Conservation (phyloP, 2,888 invertebrate genomes). For the Cancer borealis region DNA sequence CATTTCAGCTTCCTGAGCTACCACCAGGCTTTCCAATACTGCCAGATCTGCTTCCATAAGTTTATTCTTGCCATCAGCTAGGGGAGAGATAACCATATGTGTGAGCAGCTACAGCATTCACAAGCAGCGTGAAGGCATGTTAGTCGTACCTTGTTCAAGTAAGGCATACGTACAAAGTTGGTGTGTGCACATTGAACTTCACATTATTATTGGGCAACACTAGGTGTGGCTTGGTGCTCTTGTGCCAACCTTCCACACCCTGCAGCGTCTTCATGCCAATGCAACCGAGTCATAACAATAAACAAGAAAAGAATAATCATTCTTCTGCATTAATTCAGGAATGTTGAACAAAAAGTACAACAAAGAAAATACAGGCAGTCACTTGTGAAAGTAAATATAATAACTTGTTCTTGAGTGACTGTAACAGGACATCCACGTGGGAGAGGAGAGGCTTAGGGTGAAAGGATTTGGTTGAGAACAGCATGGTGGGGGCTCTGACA, state of each 20-base stretch:
- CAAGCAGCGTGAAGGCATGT: conserved; percentile 64
- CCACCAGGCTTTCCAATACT: conserved; percentile 73
- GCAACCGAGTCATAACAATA: conserved; percentile 71
- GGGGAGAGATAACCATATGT: conserved; percentile 73
- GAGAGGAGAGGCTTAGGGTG: background rate
- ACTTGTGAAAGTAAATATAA: conserved; percentile 61
- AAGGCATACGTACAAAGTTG: conserved; percentile 21
- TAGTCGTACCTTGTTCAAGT: conserved; percentile 57
- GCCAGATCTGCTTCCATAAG: conserved; percentile 73
- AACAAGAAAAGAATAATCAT: conserved; percentile 58
- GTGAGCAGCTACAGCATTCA: conserved; percentile 69
- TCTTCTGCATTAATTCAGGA: conserved; percentile 46
- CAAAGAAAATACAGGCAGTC: conserved; percentile 62
- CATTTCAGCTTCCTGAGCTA: conserved; percentile 72
- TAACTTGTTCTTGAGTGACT: conserved; percentile 54
- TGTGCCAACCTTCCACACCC: conserved; percentile 51
- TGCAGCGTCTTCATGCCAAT: conserved; percentile 68
- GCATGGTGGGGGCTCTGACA: background rate
- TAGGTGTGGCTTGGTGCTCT: conserved; percentile 59
- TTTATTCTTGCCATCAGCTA: conserved; percentile 68
- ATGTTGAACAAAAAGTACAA: conserved; percentile 59
- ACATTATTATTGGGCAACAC: conserved; percentile 59
- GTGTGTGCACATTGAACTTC: conserved; percentile 26
- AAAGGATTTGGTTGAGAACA: conserved; percentile 4
- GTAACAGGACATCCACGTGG: conserved; percentile 62